phyloP scores from a whole-genome alignment of 1,140 invertebrate species.

The Formica selysi region DNA sequence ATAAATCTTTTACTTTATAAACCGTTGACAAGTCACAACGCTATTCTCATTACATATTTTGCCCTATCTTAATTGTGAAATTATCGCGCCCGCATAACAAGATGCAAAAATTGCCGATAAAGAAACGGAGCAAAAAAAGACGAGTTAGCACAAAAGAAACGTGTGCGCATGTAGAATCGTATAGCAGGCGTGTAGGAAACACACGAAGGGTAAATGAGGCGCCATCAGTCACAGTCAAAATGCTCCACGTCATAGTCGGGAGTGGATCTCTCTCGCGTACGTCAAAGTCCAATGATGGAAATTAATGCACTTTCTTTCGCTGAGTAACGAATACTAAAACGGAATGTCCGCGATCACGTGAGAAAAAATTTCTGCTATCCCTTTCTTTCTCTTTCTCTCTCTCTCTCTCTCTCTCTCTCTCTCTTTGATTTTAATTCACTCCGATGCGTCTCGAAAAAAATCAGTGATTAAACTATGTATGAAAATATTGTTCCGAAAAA shows the following conservation, averaged over 20 bases:
- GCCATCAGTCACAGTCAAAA: conserved; percentile 72
- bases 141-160: conserved; percentile 21
- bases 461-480: background rate
- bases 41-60: background rate
- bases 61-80: conserved; percentile 29
- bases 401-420: background rate
- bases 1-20: conserved; percentile 29
- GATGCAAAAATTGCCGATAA: conserved; percentile 28
- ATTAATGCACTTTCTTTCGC: conserved; percentile 67
- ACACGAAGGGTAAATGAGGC: conserved; percentile 66
- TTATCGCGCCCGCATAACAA: conserved; percentile 19
- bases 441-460: background rate
- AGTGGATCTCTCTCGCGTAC: conserved; percentile 66
- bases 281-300: conserved; percentile 69
- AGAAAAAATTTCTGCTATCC: background rate
- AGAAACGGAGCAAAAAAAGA: conserved; percentile 14
- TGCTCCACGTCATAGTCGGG: conserved; percentile 56
- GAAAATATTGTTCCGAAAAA: background rate
- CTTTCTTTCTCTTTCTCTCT: background rate
- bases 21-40: conserved; percentile 18
- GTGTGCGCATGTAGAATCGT: conserved; percentile 37
- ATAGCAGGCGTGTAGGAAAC: conserved; percentile 38
- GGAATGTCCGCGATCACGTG: conserved; percentile 22
- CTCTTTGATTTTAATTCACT: background rate
- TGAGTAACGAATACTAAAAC: conserved; percentile 44